Conservation (phyloP, 2,797 vertebrate genomes). For the Protonibea diacanthus region DNA sequence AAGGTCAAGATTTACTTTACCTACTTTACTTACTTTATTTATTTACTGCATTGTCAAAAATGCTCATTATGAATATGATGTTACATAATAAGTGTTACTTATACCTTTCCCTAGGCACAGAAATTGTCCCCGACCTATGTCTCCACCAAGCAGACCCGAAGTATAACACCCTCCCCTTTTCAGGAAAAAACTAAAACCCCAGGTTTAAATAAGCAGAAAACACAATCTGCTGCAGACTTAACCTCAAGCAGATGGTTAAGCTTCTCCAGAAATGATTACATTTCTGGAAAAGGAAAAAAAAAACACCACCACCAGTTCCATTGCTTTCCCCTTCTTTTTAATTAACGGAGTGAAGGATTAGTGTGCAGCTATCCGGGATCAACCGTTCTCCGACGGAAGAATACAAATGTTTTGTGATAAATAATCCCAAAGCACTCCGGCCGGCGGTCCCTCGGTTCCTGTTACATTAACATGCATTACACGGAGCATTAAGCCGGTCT, state of each 20-base stretch:
- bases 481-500: slow-evolving; percentile 82
- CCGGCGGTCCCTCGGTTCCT: slow-evolving; percentile 75
- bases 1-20: slow-evolving; percentile 32
- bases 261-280: slow-evolving; percentile 94
- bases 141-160: slow-evolving; percentile 49
- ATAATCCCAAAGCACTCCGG: slow-evolving; percentile 84
- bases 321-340: slow-evolving; percentile 92
- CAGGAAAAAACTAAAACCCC: slow-evolving; percentile 80
- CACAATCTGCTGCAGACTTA: slow-evolving; percentile 90
- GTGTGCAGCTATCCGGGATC: slow-evolving; percentile 90
- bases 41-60: background rate
- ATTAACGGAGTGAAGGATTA: slow-evolving; percentile 95
- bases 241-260: slow-evolving; percentile 98
- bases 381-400: slow-evolving; percentile 86
- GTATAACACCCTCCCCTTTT: slow-evolving; percentile 61
- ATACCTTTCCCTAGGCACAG: slow-evolving; percentile 10
- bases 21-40: too few species aligned
- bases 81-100: slow-evolving; percentile 6
- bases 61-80: slow-evolving; percentile 2
- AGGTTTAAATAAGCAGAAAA: slow-evolving; percentile 88
- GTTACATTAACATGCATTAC: slow-evolving; percentile 87
- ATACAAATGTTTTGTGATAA: slow-evolving; percentile 90
- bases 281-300: slow-evolving; percentile 85
- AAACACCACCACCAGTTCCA: slow-evolving; percentile 86
- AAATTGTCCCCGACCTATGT: slow-evolving; percentile 37